Percentiles rank a stretch among this genome's conserved stretches.
Evolutionary conservation across 2,113 vertebrate genomes (phyloP).

Genomic region (Elachura formosa): DNA sequence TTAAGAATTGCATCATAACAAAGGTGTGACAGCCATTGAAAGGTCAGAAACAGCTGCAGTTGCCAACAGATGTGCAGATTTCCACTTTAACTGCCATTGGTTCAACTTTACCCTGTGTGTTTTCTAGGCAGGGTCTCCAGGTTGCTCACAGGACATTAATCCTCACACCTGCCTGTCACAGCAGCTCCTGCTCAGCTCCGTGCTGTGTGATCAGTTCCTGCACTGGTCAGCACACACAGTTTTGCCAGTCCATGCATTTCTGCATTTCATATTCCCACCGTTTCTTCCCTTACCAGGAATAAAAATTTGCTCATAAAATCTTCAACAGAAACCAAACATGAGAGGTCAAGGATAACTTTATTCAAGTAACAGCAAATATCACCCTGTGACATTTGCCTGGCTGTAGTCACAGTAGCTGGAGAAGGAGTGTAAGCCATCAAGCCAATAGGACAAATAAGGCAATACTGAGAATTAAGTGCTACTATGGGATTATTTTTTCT

Average conservation of each 20-base stretch:
- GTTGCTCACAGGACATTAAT: not conserved
- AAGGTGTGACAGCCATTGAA: not conserved
- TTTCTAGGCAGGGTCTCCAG: not conserved
- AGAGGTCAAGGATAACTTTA: not conserved
- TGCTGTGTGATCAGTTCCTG: not conserved
- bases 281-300: conserved; percentile 5
- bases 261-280: not conserved
- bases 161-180: not conserved
- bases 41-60: not conserved
- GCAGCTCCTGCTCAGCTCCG: not conserved
- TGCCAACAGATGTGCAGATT: not conserved
- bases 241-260: not conserved
- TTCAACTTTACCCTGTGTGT: not conserved
- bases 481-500: conserved; percentile 35
- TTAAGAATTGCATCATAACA: not conserved
- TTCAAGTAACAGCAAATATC: not conserved
- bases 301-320: not conserved
- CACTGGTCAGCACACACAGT: not conserved
- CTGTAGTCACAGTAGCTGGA: conserved; percentile 2
- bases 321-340: not conserved
- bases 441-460: conserved; percentile 55
- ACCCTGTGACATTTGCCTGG: not conserved
- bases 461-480: conserved; percentile 43
- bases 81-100: not conserved
- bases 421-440: not conserved